phyloP scores from a whole-genome alignment of 1,140 invertebrate species.

The Asbolus verrucosus region DNA sequence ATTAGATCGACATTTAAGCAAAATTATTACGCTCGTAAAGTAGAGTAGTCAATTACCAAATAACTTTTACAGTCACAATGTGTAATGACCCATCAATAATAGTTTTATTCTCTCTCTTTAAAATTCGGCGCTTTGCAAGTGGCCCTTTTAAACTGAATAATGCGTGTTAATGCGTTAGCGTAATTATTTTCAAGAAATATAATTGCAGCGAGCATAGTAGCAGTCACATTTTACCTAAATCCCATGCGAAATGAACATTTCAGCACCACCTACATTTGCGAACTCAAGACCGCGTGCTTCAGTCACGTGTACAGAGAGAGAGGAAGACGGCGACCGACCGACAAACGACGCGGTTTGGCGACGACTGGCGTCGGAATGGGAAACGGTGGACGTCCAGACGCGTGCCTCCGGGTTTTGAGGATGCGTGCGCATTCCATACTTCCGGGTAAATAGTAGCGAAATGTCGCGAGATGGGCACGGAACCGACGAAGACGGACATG shows the following conservation, averaged over 20 bases:
- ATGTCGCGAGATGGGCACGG: constrained; percentile 40
- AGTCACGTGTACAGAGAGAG: constrained; percentile 21
- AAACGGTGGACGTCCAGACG: constrained; percentile 56
- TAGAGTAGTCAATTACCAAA: neutral
- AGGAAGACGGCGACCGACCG: constrained; percentile 47
- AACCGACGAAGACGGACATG: no score
- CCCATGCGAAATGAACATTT: neutral
- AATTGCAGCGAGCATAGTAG: no score
- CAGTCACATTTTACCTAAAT: constrained; percentile 10
- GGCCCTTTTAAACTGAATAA: no score
- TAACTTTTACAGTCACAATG: constrained; percentile 1
- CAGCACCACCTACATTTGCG: constrained; percentile 20
- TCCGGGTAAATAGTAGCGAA: constrained; percentile 53
- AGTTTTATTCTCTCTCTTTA: neutral
- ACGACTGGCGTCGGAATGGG: constrained; percentile 59
- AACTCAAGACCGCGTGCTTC: constrained; percentile 29
- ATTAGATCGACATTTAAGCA: constrained; percentile 8
- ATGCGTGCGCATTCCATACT: constrained; percentile 55
- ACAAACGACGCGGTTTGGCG: constrained; percentile 48
- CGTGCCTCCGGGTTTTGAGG: constrained; percentile 52
- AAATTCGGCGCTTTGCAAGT: no score
- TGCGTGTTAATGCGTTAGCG: no score
- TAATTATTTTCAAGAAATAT: constrained; percentile 21
- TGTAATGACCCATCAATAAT: neutral
- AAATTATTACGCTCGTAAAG: constrained; percentile 2